Evolutionary conservation across 1,140 invertebrate species (phyloP), one percentile per base, ranked within the genome.

Genomic region (Microvelia longipes): DNA sequence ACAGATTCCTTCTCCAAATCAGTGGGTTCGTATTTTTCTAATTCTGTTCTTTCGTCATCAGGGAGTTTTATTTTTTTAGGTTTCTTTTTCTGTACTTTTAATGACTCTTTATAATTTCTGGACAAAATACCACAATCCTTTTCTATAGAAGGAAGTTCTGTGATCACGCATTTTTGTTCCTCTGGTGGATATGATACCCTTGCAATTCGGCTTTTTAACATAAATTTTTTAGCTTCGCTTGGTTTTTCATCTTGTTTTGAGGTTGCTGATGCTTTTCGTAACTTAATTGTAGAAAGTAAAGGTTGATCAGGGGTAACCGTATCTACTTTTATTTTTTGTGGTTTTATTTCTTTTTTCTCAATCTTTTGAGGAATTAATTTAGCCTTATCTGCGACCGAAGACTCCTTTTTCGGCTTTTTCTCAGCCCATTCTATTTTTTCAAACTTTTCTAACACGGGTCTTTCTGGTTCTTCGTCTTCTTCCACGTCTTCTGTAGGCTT

Each of bases 41-140:
- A 76, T 71, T 82, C 81, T 19, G 65, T 28, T 68, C 71, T 68
- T 67, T 71, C 70, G 64, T 77, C 78, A 63, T 82, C 77, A 67
- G 83, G 78, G 35, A 83, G 65, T 73, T 83, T 83, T 0, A 75
- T 70, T 62, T 78, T 80, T 30, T 80, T 81, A 0, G 74, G 70
- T 76, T 87, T 88, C 68, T 80, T 85, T 77, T 85, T 87, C 1
- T 82, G 68, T 26, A 87, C 72, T 78, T 86, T 84, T 60, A 83
- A 74, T 1, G 87, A 86, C 80, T 89, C 88, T 77, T 85, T 82
- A 0, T 86, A 79, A 78, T 88, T 90, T 78, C 88, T 80, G 0
- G 87, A 88, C 26, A 90, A 73, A 71, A 86, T 82, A 30, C 88
- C 88, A 75, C 81, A 80, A 78, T 88, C 82, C 14, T 81, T 79